These are phyloP conservation scores for Hylia prasina DNA, from an alignment of 2,113 vertebrate genomes.

Conservation along the genomic window DNA sequence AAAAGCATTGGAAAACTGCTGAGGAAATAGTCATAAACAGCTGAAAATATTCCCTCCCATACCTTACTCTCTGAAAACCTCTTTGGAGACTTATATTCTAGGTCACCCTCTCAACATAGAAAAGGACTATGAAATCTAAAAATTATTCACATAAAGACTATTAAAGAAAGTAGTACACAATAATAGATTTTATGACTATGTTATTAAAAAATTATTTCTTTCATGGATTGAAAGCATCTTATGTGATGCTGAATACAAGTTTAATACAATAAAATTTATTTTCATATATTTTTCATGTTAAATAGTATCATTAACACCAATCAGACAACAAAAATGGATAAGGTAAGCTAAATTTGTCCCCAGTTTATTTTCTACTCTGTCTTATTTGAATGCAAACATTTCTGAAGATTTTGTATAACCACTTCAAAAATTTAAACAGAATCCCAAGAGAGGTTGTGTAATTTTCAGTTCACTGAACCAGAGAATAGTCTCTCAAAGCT, in stretches of 20 bases:
- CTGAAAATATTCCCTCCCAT: background rate
- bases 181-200: background rate
- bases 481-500: constrained; percentile 29
- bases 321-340: background rate
- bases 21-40: background rate
- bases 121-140: background rate
- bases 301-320: background rate
- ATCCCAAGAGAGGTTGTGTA: background rate
- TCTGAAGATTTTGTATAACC: constrained; percentile 7
- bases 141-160: background rate
- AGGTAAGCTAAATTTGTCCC: background rate
- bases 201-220: background rate
- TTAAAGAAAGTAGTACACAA: background rate
- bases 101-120: background rate
- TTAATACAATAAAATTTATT: background rate
- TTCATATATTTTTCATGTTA: background rate
- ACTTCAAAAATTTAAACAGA: constrained; percentile 33
- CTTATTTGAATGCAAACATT: background rate
- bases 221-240: background rate
- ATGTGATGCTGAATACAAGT: background rate
- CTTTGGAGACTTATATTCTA: background rate
- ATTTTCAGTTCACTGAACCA: constrained; percentile 55
- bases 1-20: background rate
- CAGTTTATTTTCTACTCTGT: background rate
- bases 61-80: background rate